These are phyloP conservation scores for Centropyge bicolor DNA, from an alignment of 2,797 vertebrate species.

Conservation along the genomic window DNA sequence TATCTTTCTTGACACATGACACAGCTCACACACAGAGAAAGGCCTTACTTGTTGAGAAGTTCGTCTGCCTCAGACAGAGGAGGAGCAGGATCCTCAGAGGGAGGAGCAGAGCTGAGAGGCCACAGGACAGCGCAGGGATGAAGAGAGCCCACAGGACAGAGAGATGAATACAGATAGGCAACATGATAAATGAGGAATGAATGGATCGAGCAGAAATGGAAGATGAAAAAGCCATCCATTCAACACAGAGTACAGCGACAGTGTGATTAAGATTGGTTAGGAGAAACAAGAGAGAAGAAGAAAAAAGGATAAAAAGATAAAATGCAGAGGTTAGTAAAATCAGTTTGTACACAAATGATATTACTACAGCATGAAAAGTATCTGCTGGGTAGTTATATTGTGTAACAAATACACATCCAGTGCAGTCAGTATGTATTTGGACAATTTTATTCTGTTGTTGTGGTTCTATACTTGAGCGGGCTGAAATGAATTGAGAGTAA, in stretches of 20 bases:
- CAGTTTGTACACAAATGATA: constrained; percentile 49
- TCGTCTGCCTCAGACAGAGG: constrained; percentile 95
- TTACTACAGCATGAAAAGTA: constrained; percentile 35
- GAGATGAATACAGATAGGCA: constrained; percentile 17
- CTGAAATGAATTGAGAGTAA: not conserved
- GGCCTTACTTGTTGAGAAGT: constrained; percentile 95
- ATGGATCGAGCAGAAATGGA: constrained; percentile 27
- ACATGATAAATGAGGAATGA: constrained; percentile 27
- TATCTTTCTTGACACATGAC: constrained; percentile 7
- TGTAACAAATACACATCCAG: not conserved
- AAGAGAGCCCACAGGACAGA: constrained; percentile 42
- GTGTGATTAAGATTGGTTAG: constrained; percentile 38
- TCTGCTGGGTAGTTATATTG: constrained; percentile 8
- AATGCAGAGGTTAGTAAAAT: constrained; percentile 80
- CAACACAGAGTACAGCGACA: constrained; percentile 12
- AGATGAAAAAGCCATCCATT: constrained; percentile 36
- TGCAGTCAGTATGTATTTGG: constrained; percentile 7
- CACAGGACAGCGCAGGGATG: constrained; percentile 59
- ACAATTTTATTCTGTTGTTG: constrained; percentile 1
- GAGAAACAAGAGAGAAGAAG: constrained; percentile 38
- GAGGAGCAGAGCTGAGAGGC: constrained; percentile 87
- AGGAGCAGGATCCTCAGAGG: constrained; percentile 90
- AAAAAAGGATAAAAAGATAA: constrained; percentile 50
- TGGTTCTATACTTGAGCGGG: constrained; percentile 7
- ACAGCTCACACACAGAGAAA: constrained; percentile 33